Evolutionary conservation across 2,888 invertebrate genomes (phyloP).

Genomic region (Lampropteryx suffumata): DNA sequence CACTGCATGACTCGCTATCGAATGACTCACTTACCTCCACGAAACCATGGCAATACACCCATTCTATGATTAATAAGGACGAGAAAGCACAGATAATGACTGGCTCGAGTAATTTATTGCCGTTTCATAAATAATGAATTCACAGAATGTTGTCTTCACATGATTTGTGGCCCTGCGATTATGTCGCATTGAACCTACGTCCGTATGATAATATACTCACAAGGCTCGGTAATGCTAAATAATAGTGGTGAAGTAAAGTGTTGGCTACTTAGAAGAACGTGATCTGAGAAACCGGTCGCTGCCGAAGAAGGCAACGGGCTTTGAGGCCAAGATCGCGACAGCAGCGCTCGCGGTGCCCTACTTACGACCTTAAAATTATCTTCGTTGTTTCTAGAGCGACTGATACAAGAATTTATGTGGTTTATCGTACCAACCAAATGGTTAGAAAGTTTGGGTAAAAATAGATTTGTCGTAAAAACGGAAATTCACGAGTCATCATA

Average conservation of each 20-base stretch:
- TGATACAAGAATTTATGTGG: too few species aligned
- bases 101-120: slow-evolving; percentile 51
- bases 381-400: too few species aligned
- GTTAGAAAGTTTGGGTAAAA: too few species aligned
- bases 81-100: slow-evolving; percentile 53
- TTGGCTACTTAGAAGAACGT: slow-evolving; percentile 50
- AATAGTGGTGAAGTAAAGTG: slow-evolving; percentile 56
- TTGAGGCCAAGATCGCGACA: slow-evolving; percentile 69
- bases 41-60: slow-evolving; percentile 53
- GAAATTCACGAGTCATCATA: too few species aligned
- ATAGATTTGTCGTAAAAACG: too few species aligned
- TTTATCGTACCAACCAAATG: too few species aligned
- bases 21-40: slow-evolving; percentile 41
- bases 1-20: slow-evolving; percentile 50
- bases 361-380: slow-evolving; percentile 47
- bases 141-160: slow-evolving; percentile 37
- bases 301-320: slow-evolving; percentile 76
- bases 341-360: slow-evolving; percentile 52
- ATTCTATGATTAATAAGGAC: slow-evolving; percentile 59
- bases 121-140: slow-evolving; percentile 43
- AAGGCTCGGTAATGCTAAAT: slow-evolving; percentile 42
- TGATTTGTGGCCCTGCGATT: slow-evolving; percentile 40
- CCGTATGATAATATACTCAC: slow-evolving; percentile 33
- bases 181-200: slow-evolving; percentile 36
- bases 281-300: slow-evolving; percentile 71